These are phyloP conservation scores for Melopsittacus undulatus DNA, from an alignment of 2,797 vertebrate genomes.

Conservation along the genomic window DNA sequence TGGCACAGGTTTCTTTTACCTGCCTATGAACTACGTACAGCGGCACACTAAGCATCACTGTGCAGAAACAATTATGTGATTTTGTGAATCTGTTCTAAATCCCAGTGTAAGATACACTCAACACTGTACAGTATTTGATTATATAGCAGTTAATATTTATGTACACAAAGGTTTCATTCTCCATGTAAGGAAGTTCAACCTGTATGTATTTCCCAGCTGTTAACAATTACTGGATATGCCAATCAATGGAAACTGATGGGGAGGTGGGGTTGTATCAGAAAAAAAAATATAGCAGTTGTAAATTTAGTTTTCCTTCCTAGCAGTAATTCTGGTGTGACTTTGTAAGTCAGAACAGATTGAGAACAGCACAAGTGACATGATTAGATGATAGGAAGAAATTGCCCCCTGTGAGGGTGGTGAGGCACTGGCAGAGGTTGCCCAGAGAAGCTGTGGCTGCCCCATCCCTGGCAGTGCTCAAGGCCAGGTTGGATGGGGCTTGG, in stretches of 20 bases:
- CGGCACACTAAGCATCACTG: not conserved
- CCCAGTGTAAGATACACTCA: not conserved
- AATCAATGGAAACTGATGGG: fast-evolving
- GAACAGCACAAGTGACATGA: not conserved
- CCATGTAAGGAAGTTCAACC: not conserved
- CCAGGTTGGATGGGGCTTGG: not conserved
- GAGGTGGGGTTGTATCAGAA: not conserved
- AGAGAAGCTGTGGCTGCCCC: not conserved
- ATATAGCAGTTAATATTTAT: not conserved
- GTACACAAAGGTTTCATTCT: not conserved
- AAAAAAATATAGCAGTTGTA: not conserved
- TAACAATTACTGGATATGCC: not conserved
- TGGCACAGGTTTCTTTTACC: not conserved
- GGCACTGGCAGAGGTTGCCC: not conserved
- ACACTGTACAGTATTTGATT: not conserved
- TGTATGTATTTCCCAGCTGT: not conserved
- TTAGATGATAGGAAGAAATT: not conserved
- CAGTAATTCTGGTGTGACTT: not conserved
- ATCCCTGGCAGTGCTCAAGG: not conserved
- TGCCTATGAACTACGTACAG: not conserved
- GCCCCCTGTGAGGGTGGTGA: not conserved
- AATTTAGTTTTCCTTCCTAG: not conserved
- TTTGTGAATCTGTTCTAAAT: not conserved
- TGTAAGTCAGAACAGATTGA: not conserved
- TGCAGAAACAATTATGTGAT: not conserved